A percentile compares a stretch with the other conserved stretches of the same genome.
These are phyloP conservation scores for Cathartes aura DNA, from an alignment of 2,113 vertebrate species.

Conservation along the genomic window DNA sequence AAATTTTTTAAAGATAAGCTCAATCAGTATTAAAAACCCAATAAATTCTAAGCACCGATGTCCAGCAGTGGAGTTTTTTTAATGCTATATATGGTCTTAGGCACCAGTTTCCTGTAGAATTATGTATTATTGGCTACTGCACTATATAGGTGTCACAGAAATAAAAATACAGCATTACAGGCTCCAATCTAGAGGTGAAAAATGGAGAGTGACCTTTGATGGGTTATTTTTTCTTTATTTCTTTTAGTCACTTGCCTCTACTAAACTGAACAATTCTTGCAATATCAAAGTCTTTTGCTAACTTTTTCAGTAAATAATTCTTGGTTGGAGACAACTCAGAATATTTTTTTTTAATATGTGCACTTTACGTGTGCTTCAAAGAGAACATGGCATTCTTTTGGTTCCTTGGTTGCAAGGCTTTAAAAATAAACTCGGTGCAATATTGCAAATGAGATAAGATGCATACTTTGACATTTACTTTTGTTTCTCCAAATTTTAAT, in stretches of 20 bases:
- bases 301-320: neutral
- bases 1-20: neutral
- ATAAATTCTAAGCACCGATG: neutral
- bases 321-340: neutral
- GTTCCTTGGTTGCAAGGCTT: conserved; percentile 41
- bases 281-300: neutral
- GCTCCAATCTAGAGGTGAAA: neutral
- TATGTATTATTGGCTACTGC: neutral
- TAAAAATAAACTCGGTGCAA: conserved; percentile 50
- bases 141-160: neutral
- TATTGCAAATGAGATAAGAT: conserved; percentile 18
- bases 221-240: neutral
- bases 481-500: conserved; percentile 54
- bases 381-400: conserved; percentile 42
- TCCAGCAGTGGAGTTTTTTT: neutral
- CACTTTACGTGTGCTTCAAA: neutral
- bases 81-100: neutral
- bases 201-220: neutral
- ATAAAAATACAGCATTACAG: neutral
- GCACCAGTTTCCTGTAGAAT: neutral
- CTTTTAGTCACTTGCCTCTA: neutral
- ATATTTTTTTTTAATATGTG: neutral
- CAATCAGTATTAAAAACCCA: neutral
- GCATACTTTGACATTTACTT: conserved; percentile 46
- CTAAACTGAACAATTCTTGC: neutral